These are phyloP conservation scores for Rhipidura dahli DNA, from an alignment of 2,113 vertebrate genomes.

Conservation along the genomic window DNA sequence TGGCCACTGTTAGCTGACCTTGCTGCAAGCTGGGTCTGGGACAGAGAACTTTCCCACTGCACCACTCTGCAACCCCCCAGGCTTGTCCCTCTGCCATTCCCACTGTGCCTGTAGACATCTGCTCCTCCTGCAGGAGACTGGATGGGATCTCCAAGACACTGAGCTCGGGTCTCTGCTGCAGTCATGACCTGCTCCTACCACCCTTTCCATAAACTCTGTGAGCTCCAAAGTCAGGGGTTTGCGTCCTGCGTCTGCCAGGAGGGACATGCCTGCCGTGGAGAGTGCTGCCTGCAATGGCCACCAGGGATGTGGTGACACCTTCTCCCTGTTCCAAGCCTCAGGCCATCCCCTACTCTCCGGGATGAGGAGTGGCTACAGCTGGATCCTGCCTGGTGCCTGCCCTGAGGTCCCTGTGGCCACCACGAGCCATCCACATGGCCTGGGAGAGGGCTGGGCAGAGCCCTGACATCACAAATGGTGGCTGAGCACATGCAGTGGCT, in stretches of 20 bases:
- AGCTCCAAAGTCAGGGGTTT: not conserved
- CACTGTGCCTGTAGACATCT: not conserved
- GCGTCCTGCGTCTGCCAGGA: not conserved
- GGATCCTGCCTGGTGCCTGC: not conserved
- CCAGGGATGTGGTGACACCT: not conserved
- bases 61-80: not conserved
- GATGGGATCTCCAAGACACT: not conserved
- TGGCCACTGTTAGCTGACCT: not conserved
- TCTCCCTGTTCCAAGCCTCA: not conserved
- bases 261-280: not conserved
- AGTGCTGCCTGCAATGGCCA: not conserved
- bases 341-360: rapidly evolving
- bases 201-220: not conserved
- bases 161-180: not conserved
- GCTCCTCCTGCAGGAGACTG: not conserved
- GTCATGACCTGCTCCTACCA: not conserved
- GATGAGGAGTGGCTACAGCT: not conserved
- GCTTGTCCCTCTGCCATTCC: not conserved
- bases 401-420: not conserved
- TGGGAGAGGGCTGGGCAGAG: not conserved
- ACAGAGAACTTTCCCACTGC: not conserved
- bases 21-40: not conserved
- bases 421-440: not conserved
- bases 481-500: not conserved
- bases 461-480: not conserved